These are phyloP conservation scores for Chionoecetes opilio DNA, from an alignment of 1,140 invertebrate genomes.

Conservation along the genomic window DNA sequence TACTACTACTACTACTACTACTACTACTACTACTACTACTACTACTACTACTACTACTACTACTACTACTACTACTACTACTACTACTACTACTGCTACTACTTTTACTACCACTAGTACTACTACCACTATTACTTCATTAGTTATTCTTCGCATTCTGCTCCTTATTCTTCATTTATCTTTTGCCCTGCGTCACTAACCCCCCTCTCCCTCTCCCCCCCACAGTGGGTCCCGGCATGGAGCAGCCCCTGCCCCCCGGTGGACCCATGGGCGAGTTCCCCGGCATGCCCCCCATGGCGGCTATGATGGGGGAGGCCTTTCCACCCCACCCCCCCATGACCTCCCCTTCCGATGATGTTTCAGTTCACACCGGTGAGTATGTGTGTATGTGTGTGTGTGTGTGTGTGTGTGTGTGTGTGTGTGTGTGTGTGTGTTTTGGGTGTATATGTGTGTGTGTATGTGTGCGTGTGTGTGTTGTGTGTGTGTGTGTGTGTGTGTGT, in stretches of 20 bases:
- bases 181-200: background rate
- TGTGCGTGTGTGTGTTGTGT: background rate
- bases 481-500: background rate
- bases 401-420: constrained; percentile 56
- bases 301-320: constrained; percentile 76
- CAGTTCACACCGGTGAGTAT: constrained; percentile 64
- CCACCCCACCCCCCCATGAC: constrained; percentile 76
- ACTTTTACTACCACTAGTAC: background rate
- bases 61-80: constrained; percentile 30
- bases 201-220: constrained; percentile 24
- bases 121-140: background rate
- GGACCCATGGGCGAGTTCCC: constrained; percentile 80
- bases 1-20: too few relatives aligned
- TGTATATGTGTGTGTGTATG: background rate
- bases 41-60: constrained; percentile 13
- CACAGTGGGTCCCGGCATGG: constrained; percentile 78
- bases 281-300: constrained; percentile 65
- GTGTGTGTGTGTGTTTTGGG: background rate
- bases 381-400: constrained; percentile 52
- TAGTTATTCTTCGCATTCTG: background rate
- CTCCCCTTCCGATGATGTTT: constrained; percentile 68
- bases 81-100: constrained; percentile 29
- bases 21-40: background rate
- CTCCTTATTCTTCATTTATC: background rate
- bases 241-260: constrained; percentile 81